Evolutionary conservation across 1,140 invertebrate genomes (phyloP).

Genomic region (Diabrotica virgifera): DNA sequence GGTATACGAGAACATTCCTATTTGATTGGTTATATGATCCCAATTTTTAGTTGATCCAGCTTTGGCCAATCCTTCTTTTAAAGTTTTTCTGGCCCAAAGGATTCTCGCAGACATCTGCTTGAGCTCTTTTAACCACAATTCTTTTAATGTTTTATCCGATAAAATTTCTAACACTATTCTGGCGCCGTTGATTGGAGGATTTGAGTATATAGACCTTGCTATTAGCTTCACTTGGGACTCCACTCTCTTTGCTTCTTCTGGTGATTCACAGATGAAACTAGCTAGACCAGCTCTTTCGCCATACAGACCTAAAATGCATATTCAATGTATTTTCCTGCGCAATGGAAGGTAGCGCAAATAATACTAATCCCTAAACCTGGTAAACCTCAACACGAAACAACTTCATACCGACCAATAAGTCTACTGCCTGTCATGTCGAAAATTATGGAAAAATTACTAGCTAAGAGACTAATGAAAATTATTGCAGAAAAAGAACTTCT

Average conservation of each 20-base stretch:
- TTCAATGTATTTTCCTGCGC: too few species aligned
- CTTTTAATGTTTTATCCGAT: conserved; percentile 62
- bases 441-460: too few species aligned
- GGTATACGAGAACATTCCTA: conserved; percentile 99
- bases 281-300: conserved; percentile 93
- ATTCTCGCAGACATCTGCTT: conserved; percentile 92
- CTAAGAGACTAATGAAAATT: too few species aligned
- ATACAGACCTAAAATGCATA: conserved; percentile 47
- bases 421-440: too few species aligned
- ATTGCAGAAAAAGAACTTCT: too few species aligned
- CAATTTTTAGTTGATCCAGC: conserved; percentile 97
- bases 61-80: conserved; percentile 75
- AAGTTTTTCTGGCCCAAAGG: conserved; percentile 76
- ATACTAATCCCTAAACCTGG: too few species aligned
- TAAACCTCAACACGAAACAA: too few species aligned
- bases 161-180: conserved; percentile 85
- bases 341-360: too few species aligned
- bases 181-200: conserved; percentile 93
- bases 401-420: too few species aligned
- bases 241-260: conserved; percentile 79
- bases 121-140: conserved; percentile 20
- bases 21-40: conserved; percentile 98
- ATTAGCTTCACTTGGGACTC: conserved; percentile 96
- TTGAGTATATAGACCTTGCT: conserved; percentile 95
- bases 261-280: conserved; percentile 47